Conservation (phyloP, 2,888 invertebrate genomes). For the Podabrus alpinus region DNA sequence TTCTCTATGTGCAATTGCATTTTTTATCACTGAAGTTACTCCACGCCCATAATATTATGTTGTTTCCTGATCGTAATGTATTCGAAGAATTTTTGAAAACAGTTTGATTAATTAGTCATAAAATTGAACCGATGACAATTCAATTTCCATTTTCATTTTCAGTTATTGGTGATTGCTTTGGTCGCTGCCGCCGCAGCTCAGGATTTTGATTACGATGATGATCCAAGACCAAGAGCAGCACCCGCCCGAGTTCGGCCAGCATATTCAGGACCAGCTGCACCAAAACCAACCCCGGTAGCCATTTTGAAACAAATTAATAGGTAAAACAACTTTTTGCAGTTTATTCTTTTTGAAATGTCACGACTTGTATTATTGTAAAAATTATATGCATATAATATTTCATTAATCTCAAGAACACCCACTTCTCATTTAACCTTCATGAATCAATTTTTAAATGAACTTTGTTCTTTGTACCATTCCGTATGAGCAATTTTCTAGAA, state of each 20-base stretch:
- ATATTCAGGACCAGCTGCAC: slow-evolving; percentile 51
- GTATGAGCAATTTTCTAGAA: background rate
- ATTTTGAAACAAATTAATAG: slow-evolving; percentile 88
- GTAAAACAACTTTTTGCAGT: slow-evolving; percentile 50
- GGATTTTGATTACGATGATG: slow-evolving; percentile 58
- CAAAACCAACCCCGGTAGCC: slow-evolving; percentile 69
- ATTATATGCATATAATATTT: background rate
- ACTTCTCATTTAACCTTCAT: background rate
- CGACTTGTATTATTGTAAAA: background rate
- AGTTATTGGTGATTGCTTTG: slow-evolving; percentile 31
- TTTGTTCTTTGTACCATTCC: background rate
- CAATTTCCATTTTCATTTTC: background rate
- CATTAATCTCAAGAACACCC: background rate
- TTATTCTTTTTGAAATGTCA: background rate
- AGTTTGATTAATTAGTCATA: background rate
- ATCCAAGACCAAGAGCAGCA: slow-evolving; percentile 55
- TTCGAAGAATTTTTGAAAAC: background rate
- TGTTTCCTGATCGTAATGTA: background rate
- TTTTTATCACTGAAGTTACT: background rate
- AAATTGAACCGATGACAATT: background rate
- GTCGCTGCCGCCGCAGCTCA: slow-evolving; percentile 58
- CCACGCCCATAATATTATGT: background rate
- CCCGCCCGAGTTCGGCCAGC: slow-evolving; percentile 53
- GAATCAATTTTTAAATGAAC: background rate
- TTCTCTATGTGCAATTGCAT: background rate